Evolutionary conservation across 2,113 vertebrate species (phyloP), one percentile per base, ranked within the genome.

Genomic region (Aplodontia rufa): DNA sequence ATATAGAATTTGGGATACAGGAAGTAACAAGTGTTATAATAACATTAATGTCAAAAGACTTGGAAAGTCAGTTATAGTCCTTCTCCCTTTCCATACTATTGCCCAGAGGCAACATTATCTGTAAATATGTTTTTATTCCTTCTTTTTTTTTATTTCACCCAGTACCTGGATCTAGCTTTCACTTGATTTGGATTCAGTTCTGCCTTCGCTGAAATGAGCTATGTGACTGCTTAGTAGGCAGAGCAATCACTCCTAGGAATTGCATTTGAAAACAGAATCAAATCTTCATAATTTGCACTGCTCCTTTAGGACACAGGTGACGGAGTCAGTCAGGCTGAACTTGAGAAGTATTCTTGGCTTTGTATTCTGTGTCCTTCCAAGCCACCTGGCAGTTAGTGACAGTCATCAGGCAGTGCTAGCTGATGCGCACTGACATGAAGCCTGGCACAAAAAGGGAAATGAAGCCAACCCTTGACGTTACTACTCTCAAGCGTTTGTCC

Each of bases 241-340:
- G 7, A 64, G 88, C 86, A 76, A 78, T 94, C 62, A 92, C 93
- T 97, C 90, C 49, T 22, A 79, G 78, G 81, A 96, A 96, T 72
- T 97, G 75, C 91, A 82, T 91, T 53, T 93, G 95, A 90, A 95
- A 94, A 55, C 64, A 71, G 92, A 96, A 92, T 92, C 83, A 66
- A 90, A 97, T 95, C 75, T 95, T 97, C 86, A 94, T 95, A 85
- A 93, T 97, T 90, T 96, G 30, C 47, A 85, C 74, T 85, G n/a
- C 32, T 26, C 68, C 37, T n/a, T n/a, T n/a, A n/a, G n/a, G n/a
- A n/a, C n/a, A n/a, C n/a, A 92, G 53, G 47, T 78, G 66, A 95
- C 83, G 42, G 78, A 80, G 79, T n/a, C 92, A 88, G 62, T 94
- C 91, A 96, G 71, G 30, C 53, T 92, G 71, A 92, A 96, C 72